phyloP scores from a whole-genome alignment of 2,888 invertebrate species.

The Podabrus alpinus region DNA sequence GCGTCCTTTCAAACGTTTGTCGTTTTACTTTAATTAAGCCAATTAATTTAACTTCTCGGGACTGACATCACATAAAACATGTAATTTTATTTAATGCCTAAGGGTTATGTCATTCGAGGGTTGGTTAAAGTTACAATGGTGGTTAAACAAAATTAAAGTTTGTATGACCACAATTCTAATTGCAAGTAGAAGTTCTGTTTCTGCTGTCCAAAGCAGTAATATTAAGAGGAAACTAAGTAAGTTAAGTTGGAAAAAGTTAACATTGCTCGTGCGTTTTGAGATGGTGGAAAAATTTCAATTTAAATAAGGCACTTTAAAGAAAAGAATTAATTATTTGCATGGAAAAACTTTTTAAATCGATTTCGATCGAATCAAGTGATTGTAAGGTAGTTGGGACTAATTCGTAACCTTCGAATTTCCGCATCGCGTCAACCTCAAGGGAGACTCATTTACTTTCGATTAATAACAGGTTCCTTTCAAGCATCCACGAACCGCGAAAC shows the following conservation, averaged over 20 bases:
- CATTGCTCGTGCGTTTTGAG: no score
- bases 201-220: not conserved
- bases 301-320: not conserved
- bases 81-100: not conserved
- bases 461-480: constrained; percentile 14
- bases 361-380: not conserved
- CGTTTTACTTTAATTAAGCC: not conserved
- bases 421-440: constrained; percentile 11
- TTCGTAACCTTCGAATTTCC: constrained; percentile 18
- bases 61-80: not conserved
- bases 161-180: not conserved
- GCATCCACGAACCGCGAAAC: constrained; percentile 8
- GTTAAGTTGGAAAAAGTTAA: not conserved
- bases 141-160: not conserved
- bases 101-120: not conserved
- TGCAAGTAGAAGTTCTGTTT: not conserved
- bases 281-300: not conserved
- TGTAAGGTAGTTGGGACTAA: not conserved
- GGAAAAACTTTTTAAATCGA: not conserved
- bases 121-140: not conserved
- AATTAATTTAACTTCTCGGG: not conserved
- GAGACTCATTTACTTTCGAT: constrained; percentile 24
- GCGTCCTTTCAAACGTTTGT: not conserved
- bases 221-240: not conserved
- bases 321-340: not conserved